A percentile compares a stretch with the other conserved stretches of the same genome.
Evolutionary conservation across 92 coral and sea anemone species (phyloP).

Genomic region (Meandrina meandrites): DNA sequence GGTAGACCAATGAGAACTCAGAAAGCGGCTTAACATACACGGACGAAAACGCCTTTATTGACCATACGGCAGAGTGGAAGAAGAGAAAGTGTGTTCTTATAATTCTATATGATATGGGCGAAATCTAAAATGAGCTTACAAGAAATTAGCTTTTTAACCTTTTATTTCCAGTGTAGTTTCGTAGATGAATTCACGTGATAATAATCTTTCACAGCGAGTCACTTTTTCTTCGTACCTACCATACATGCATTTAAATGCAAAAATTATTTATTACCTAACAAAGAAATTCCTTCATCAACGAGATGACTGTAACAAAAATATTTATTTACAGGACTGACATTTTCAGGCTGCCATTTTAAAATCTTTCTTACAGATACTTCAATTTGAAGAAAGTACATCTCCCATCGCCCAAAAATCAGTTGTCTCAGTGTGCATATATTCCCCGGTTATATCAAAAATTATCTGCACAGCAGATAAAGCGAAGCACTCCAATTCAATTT

Average conservation of each 20-base stretch:
- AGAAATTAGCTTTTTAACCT: no score
- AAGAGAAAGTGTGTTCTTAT: neutral
- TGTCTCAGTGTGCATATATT: neutral
- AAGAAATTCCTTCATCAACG: neutral
- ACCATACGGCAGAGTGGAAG: no score
- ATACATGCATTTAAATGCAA: neutral
- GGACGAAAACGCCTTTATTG: no score
- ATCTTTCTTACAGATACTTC: neutral
- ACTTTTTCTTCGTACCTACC: neutral
- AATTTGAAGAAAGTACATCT: neutral
- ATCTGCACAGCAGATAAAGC: neutral
- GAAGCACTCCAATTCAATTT: neutral
- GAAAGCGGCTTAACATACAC: no score
- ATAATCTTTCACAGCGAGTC: neutral
- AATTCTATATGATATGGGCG: no score
- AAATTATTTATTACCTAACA: neutral
- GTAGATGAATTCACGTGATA: neutral
- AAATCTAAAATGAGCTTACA: no score
- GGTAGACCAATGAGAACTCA: no score
- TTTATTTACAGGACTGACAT: neutral
- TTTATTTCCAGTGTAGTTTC: no score
- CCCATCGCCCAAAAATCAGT: neutral
- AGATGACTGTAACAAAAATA: neutral
- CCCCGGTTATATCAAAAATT: neutral
- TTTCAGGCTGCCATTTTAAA: neutral